Evolutionary conservation across 1,140 invertebrate species (phyloP), one percentile per base, ranked within the genome.

Genomic region (Hycleus cichorii): DNA sequence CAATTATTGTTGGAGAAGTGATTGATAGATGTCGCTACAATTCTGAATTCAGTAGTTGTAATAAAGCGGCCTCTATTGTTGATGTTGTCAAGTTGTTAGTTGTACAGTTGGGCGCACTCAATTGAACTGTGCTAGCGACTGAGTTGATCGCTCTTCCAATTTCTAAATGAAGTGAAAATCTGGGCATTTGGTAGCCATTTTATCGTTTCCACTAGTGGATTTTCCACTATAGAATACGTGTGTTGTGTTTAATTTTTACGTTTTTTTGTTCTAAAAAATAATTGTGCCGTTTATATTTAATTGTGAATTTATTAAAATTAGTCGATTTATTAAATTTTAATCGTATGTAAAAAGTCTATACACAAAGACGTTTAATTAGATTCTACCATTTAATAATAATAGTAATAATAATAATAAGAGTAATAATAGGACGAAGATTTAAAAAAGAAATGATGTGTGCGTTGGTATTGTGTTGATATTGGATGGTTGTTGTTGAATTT

Each of bases 131-230:
- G 32, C 53, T 46, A 49, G 47, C 27, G 43, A 47, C 53, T 48
- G 42, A 49, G 52, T 43, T 56, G 18, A 18, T 43, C 49, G 48
- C 57, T 59, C 52, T 62, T 32, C 32, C 7, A 7, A 32, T 32
- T 7, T 5, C 45, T 55, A 68, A 67, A 64, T 64, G 66, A 66
- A 69, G 63, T 71, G 64, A 68, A 67, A 69, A 68, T 65, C 62
- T 64, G 58, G 59, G 58, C 45, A 62, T 58, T 54, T 55, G 60
- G 59, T 63, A 69, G 70, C 70, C 70, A 71, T 71, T 69, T 71
- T 70, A 57, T 67, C 49, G 61, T 69, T 55, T 61, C 55, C 32
- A 56, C 59, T 52, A 52, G 58, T 59, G 55, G 57, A 47, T 58
- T 49, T 50, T 44, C 9, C 26, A 48, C 56, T 48, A 39, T 42